Evolutionary conservation across 2,797 vertebrate genomes (phyloP), one percentile per base, ranked within the genome.

Genomic region (Adrianichthys oophorus): DNA sequence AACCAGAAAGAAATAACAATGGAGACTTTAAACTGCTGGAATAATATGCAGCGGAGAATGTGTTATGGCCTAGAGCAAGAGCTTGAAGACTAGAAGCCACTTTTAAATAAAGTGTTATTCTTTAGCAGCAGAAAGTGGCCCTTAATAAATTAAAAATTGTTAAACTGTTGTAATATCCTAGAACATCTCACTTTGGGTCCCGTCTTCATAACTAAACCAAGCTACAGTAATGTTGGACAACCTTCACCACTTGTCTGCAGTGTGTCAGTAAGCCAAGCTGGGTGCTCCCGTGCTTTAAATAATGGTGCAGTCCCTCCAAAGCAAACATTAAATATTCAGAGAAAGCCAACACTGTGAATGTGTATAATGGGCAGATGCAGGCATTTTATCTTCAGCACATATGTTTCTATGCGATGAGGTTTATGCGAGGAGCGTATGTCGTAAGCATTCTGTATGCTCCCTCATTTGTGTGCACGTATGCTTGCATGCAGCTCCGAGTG

Each of bases 321-420:
- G 75, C 84, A 68, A 84, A 87, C 84, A 90, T 90, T 87, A 91
- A 87, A 84, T 85, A 89, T 91, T 89, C 87, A 91, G 78, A 62
- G 64, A 74, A 80, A 85, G 87, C 72, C 78, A 82, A 85, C 83
- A 86, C 82, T 58, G 52, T 85, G 80, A 77, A 88, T 89, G 82
- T 89, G 87, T 82, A 87, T 85, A 87, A 87, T 85, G 85, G 84
- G 83, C 68, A 80, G 78, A 88, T 85, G 84, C 63, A 60, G 63
- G 67, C 68, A 26, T 74, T 75, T 82, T 80, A 84, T 83, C 72
- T 80, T 69, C 44, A 72, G 53, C 70, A 54, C 55, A 59, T 55
- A 46, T 52, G 64, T 63, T 65, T 48, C 63, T 65, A n/a, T 61
- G 72, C 32, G 41, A 23, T 57, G 41, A 4, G 52, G 57, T 79